A percentile compares a stretch with the other conserved stretches of the same genome.
Evolutionary conservation across 2,888 invertebrate species (phyloP).

Genomic region (Drosophila parthenogenetica): DNA sequence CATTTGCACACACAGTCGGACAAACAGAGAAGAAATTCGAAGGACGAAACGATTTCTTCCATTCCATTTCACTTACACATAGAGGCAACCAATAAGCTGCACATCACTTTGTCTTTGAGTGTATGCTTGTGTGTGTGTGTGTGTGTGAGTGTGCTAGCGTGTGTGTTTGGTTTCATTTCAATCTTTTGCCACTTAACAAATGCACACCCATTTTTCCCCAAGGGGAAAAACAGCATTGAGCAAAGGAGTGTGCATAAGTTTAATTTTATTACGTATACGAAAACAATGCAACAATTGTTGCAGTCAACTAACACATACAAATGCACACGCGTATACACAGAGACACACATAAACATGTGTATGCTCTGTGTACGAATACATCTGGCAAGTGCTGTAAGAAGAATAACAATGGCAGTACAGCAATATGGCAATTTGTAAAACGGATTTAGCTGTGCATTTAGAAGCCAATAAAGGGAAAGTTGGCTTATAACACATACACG

Average conservation of each 20-base stretch:
- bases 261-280: conserved; percentile 73
- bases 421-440: conserved; percentile 73
- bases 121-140: conserved; percentile 6
- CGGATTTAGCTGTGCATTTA: conserved; percentile 74
- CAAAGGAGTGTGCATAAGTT: conserved; percentile 68
- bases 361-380: conserved; percentile 5
- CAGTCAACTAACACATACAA: conserved; percentile 44
- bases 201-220: conserved; percentile 64
- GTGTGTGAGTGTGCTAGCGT: conserved; percentile 7
- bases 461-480: conserved; percentile 71
- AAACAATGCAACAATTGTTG: conserved; percentile 73
- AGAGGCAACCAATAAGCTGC: conserved; percentile 70
- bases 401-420: conserved; percentile 48
- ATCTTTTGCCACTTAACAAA: conserved; percentile 80
- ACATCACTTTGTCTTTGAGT: conserved; percentile 48
- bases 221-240: conserved; percentile 31
- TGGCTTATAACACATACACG: conserved; percentile 37
- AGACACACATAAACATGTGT: conserved; percentile 3
- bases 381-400: conserved; percentile 34
- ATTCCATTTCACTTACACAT: conserved; percentile 75
- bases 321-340: conserved; percentile 4
- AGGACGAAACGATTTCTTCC: conserved; percentile 67
- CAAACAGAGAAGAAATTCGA: conserved; percentile 30
- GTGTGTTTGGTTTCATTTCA: conserved; percentile 71
- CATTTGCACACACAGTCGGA: conserved; percentile 21